Evolutionary conservation across 2,113 vertebrate genomes (phyloP).

Genomic region (Nerophis lumbriciformis): DNA sequence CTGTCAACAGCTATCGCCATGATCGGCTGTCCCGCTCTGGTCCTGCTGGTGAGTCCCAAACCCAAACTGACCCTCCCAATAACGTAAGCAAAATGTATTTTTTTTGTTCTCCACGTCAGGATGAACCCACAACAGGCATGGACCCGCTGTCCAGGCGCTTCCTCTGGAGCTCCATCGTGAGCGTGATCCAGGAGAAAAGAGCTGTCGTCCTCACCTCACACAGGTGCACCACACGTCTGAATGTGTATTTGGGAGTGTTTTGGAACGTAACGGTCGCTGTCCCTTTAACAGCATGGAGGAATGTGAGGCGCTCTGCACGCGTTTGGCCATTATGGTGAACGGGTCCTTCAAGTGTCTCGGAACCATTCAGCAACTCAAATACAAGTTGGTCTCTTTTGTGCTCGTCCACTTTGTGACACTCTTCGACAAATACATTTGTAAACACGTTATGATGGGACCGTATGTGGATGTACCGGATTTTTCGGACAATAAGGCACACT

Average conservation of each 20-base stretch:
- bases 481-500: too few species aligned
- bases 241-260: background rate
- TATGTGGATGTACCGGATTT: too few species aligned
- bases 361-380: conserved; percentile 92
- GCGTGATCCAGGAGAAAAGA: conserved; percentile 80
- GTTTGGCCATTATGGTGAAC: conserved; percentile 91
- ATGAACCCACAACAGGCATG: conserved; percentile 93
- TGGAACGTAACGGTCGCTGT: conserved; percentile 4
- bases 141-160: conserved; percentile 87
- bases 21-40: conserved; percentile 82
- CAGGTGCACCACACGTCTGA: conserved; percentile 64
- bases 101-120: conserved; percentile 57
- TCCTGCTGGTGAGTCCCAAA: conserved; percentile 79
- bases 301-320: conserved; percentile 89
- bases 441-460: too few species aligned
- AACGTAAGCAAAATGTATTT: background rate
- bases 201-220: conserved; percentile 91
- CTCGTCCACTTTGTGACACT: too few species aligned
- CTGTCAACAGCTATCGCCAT: conserved; percentile 85
- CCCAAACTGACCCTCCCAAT: background rate
- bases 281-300: conserved; percentile 85
- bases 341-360: conserved; percentile 90
- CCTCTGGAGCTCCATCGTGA: conserved; percentile 87
- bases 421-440: too few species aligned
- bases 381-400: conserved; percentile 75